These are phyloP conservation scores for Stegostoma tigrinum DNA, from an alignment of 2,113 vertebrate species.

Conservation along the genomic window DNA sequence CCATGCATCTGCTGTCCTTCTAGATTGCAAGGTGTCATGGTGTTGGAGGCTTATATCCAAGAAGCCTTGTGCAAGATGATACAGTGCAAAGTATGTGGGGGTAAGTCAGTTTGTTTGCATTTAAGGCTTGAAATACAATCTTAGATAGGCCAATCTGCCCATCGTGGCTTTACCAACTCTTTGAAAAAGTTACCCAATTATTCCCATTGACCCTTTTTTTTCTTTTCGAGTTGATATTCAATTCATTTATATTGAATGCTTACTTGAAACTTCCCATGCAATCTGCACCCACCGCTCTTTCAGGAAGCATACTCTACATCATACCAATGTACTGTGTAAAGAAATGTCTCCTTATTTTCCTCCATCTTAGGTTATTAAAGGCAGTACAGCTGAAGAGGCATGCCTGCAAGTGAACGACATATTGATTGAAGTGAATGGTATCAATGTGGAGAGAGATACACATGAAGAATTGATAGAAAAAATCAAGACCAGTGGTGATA, in stretches of 20 bases:
- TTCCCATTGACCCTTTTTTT: neutral
- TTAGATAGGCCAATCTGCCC: neutral
- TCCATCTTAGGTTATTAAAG: slow-evolving; percentile 62
- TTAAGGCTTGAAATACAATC: neutral
- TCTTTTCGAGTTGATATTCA: neutral
- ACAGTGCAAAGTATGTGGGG: neutral
- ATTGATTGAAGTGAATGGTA: slow-evolving; percentile 76
- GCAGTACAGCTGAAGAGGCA: slow-evolving; percentile 62
- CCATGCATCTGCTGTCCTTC: neutral
- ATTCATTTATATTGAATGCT: neutral
- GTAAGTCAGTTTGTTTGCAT: neutral
- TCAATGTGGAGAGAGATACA: slow-evolving; percentile 62
- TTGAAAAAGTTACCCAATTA: neutral
- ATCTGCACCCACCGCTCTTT: neutral
- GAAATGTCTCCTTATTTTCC: neutral
- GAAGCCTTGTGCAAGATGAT: neutral
- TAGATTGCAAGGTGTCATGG: neutral
- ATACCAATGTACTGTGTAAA: neutral
- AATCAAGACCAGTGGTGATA: slow-evolving; percentile 60
- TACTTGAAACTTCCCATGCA: neutral
- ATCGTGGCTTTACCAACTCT: neutral
- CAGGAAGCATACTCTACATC: neutral
- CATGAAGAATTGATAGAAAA: slow-evolving; percentile 69
- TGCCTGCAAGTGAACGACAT: slow-evolving; percentile 72
- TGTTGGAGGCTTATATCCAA: neutral